Evolutionary conservation across 2,113 vertebrate species (phyloP).

Genomic region (Salvator merianae): DNA sequence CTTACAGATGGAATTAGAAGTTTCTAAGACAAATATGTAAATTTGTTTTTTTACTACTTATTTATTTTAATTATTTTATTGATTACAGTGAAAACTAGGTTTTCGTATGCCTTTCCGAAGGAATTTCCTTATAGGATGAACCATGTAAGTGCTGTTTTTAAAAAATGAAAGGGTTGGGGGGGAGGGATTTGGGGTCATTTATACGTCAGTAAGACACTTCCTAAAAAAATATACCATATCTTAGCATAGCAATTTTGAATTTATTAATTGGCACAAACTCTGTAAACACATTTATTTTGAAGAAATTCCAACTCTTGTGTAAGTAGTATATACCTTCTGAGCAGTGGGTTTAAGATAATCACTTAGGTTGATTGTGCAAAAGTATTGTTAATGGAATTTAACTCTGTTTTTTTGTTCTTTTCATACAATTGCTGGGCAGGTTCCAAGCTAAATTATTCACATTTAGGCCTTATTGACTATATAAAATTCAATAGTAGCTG

Average conservation of each 20-base stretch:
- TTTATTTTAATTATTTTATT: conserved; percentile 61
- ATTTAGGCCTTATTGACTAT: neutral
- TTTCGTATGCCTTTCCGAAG: conserved; percentile 98
- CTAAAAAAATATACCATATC: conserved; percentile 35
- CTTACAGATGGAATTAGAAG: neutral
- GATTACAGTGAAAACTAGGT: conserved; percentile 94
- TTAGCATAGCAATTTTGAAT: conserved; percentile 23
- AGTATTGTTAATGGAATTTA: neutral
- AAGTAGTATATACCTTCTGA: neutral
- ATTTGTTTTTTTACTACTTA: conserved; percentile 4
- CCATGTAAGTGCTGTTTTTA: conserved; percentile 86
- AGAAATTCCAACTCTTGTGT: neutral
- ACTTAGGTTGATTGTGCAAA: neutral
- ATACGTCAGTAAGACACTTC: conserved; percentile 19
- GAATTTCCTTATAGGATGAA: conserved; percentile 99
- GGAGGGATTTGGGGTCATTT: neutral
- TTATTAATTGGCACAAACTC: neutral
- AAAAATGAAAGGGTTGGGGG: no score
- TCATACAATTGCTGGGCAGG: no score
- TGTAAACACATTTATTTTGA: neutral
- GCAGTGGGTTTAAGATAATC: neutral
- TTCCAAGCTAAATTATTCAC: neutral
- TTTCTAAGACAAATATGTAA: conserved; percentile 22
- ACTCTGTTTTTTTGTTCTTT: neutral
- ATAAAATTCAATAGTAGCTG: neutral